Evolutionary conservation across 2,888 invertebrate species (phyloP).

Genomic region (Xanthia togata): DNA sequence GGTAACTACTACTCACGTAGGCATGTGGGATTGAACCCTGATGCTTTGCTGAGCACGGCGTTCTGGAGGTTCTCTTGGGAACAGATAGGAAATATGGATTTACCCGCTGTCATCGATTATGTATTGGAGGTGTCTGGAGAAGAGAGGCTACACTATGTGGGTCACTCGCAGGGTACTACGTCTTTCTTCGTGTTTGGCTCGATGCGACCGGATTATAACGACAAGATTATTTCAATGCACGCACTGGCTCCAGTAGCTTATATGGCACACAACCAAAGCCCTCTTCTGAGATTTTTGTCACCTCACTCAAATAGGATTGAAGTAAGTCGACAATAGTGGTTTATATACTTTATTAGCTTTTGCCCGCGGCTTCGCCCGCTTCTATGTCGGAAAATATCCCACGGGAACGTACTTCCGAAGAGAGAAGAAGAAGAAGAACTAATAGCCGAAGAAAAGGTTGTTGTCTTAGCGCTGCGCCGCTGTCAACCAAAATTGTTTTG

Average conservation of each 20-base stretch:
- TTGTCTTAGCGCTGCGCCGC: too few relatives aligned
- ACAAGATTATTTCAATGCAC: slow-evolving; percentile 92
- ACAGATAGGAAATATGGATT: slow-evolving; percentile 94
- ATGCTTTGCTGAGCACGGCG: slow-evolving; percentile 75
- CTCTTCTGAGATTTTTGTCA: slow-evolving; percentile 84
- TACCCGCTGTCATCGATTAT: slow-evolving; percentile 95
- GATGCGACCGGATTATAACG: slow-evolving; percentile 91
- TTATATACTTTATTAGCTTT: neutral
- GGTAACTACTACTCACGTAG: slow-evolving; percentile 93
- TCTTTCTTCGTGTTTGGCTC: slow-evolving; percentile 92
- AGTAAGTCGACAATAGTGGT: slow-evolving; percentile 72
- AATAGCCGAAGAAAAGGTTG: too few relatives aligned
- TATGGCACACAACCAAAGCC: slow-evolving; percentile 89
- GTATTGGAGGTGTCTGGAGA: slow-evolving; percentile 90
- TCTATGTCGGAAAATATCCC: too few relatives aligned
- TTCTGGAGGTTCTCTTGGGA: slow-evolving; percentile 95
- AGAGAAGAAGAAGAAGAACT: too few relatives aligned
- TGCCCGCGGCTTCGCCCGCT: too few relatives aligned
- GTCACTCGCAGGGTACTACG: slow-evolving; percentile 94
- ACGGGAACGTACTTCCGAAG: too few relatives aligned
- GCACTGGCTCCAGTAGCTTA: slow-evolving; percentile 93
- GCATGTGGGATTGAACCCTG: slow-evolving; percentile 87
- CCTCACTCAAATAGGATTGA: slow-evolving; percentile 82
- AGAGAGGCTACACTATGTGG: slow-evolving; percentile 93
- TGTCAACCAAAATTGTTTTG: too few relatives aligned